Conservation (phyloP, 2,113 vertebrate species). For the Erythrolamprus reginae region DNA sequence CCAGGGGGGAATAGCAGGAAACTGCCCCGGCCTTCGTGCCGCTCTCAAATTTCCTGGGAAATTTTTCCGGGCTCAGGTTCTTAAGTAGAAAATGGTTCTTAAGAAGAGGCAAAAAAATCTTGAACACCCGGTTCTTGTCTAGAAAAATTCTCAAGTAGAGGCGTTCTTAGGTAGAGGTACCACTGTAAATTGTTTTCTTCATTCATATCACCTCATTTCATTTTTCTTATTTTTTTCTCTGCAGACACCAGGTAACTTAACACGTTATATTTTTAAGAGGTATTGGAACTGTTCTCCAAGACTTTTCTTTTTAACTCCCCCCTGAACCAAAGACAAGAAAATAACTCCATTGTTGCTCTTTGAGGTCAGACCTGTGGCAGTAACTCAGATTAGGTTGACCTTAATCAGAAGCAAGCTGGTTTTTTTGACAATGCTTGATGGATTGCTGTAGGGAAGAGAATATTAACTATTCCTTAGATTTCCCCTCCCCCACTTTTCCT, state of each 20-base stretch:
- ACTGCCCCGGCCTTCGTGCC: no score
- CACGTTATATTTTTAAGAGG: constrained; percentile 23
- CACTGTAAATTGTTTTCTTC: not conserved
- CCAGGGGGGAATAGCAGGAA: no score
- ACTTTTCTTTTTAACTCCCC: constrained; percentile 38
- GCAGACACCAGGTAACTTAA: not conserved
- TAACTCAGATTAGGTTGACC: constrained; percentile 65
- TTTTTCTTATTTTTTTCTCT: not conserved
- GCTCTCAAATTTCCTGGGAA: no score
- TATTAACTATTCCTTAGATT: constrained; percentile 32
- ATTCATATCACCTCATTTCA: not conserved
- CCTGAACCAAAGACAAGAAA: constrained; percentile 54
- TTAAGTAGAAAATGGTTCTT: no score
- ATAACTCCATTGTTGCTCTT: constrained; percentile 56
- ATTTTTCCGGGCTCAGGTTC: no score
- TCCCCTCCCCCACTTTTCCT: constrained; percentile 39
- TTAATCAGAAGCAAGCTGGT: constrained; percentile 55
- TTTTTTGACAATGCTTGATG: constrained; percentile 62
- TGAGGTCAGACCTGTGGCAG: constrained; percentile 62
- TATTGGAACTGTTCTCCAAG: constrained; percentile 39
- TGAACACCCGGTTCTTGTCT: no score
- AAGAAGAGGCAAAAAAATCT: no score
- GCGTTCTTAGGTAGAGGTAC: no score
- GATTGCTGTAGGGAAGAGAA: constrained; percentile 41
- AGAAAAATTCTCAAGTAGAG: no score